Conservation (phyloP, 2,888 invertebrate species). For the Latrodectus elegans region DNA sequence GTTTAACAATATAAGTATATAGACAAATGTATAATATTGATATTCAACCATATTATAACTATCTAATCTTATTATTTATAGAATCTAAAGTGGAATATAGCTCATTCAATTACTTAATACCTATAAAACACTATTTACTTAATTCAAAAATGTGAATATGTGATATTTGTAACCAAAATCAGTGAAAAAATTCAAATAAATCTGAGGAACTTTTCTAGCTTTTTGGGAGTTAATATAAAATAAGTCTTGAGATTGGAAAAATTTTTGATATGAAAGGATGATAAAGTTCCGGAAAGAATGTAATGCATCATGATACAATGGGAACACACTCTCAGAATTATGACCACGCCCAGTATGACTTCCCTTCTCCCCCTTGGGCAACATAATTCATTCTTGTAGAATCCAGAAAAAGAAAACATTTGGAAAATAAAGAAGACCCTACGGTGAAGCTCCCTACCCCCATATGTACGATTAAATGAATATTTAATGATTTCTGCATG, state of each 20-base stretch:
- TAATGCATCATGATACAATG: constrained; percentile 66
- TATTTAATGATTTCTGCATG: constrained; percentile 52
- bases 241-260: constrained; percentile 32
- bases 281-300: constrained; percentile 43
- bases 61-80: too few species aligned
- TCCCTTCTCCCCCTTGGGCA: constrained; percentile 55
- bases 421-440: constrained; percentile 20
- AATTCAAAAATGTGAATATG: too few species aligned
- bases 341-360: constrained; percentile 60
- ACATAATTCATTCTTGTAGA: constrained; percentile 63
- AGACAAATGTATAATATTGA: too few species aligned
- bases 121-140: too few species aligned
- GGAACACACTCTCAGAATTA: constrained; percentile 59
- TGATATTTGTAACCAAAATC: too few species aligned
- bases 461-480: constrained; percentile 60
- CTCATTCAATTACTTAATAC: too few species aligned
- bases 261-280: constrained; percentile 17
- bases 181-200: too few species aligned
- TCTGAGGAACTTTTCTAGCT: neutral
- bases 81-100: too few species aligned
- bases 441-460: constrained; percentile 24
- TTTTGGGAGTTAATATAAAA: neutral
- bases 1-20: too few species aligned
- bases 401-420: constrained; percentile 30
- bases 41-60: too few species aligned